Evolutionary conservation across 2,888 invertebrate genomes (phyloP), one percentile per base, ranked within the genome.

Genomic region (Heliconius ethilla): DNA sequence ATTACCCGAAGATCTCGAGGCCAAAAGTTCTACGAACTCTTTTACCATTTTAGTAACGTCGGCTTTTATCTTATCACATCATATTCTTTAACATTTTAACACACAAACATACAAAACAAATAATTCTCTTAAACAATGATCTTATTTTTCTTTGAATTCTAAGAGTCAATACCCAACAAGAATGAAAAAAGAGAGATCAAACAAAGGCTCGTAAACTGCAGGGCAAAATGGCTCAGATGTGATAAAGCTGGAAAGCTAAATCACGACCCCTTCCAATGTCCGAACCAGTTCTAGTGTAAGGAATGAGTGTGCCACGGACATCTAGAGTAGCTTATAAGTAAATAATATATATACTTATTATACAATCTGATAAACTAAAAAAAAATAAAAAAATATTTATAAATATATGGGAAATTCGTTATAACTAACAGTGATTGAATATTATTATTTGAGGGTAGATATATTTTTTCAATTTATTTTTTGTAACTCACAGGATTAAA

Each of bases 1-100:
- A n/a, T n/a, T n/a, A n/a, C 51, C 25, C 55, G 40, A 33, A 55
- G 37, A 78, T 51, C 62, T 75, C 87, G 90, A 92, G 88, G 91
- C 88, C 88, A 89, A 89, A 89, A 77, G 91, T 91, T 92, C 90
- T 88, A 87, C 90, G 93, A 92, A 92, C 92, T 87, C 88, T 51
- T 51, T 51, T 45, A 59, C 73, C 65, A 67, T 69, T 37, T 29
- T 45, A 65, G 51, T 33, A 51, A 37, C 59, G 59, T 37, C 37
- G 22, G 55, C 45, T 45, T 40, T 62, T 59, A 37, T 18, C 40
- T 62, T 70, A 62, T 27, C 63, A 76, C 40, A 6, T 70, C 25
- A n/a, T 66, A 9, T 22, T 66, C 22, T 67, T 69, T 9, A 45
- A 25, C 7, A 9, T 33, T 69, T 67, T 67, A 3, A 59, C 59